Conservation (phyloP, 2,797 vertebrate genomes). For the Sebastes nivosus region DNA sequence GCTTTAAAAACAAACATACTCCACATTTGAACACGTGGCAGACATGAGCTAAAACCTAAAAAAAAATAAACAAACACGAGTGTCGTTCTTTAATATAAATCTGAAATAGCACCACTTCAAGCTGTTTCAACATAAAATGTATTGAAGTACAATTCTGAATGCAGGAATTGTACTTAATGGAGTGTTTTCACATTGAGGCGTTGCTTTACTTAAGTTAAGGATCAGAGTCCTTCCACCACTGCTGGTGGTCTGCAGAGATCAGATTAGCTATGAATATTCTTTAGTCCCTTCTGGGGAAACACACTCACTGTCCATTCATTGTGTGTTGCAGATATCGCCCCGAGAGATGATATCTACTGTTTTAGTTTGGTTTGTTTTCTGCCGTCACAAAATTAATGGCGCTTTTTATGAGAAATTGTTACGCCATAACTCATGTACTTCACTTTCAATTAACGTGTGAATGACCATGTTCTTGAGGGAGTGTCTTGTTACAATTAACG, state of each 20-base stretch:
- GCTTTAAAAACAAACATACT: too few species aligned
- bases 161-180: neutral
- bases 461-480: slow-evolving; percentile 70
- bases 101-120: neutral
- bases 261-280: slow-evolving; percentile 28
- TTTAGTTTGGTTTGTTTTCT: slow-evolving; percentile 41
- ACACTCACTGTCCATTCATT: slow-evolving; percentile 26
- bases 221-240: neutral
- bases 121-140: neutral
- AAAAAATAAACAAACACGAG: neutral
- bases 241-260: neutral
- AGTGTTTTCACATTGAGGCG: neutral
- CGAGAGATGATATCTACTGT: slow-evolving; percentile 37
- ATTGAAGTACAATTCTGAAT: neutral
- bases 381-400: slow-evolving; percentile 62
- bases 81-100: neutral
- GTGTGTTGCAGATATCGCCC: slow-evolving; percentile 19
- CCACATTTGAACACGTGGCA: neutral
- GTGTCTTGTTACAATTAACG: slow-evolving; percentile 72
- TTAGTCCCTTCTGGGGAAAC: slow-evolving; percentile 1
- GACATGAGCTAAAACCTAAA: neutral
- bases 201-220: neutral
- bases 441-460: slow-evolving; percentile 72
- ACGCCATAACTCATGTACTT: slow-evolving; percentile 62
- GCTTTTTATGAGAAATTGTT: slow-evolving; percentile 50